Base-by-base conservation (phyloP, 2,797 vertebrate genomes). In the Melanotaenia nigrans region DNA sequence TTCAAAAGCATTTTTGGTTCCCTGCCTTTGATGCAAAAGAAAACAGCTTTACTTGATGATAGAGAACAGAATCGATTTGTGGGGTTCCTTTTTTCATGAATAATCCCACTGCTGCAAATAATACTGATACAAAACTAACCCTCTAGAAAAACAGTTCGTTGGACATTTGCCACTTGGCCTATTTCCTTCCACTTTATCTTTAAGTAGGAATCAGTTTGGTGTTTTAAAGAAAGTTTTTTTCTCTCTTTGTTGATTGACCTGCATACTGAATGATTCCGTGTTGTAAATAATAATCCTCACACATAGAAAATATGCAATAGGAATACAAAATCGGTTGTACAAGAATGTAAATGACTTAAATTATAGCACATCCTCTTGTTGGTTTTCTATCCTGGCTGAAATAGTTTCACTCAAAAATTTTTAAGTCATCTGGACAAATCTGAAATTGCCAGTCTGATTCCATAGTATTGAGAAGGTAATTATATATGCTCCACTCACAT, bases 11-110 rank as follows among this genome's bases (percentile, higher is more conserved):
- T 58, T 69, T 81, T 71, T 73, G 65, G 55, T 76, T 69, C 66
- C 33, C 58, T 54, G 47, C 76, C 71, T 85, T 83, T 80, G 82
- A 83, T 83, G 83, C 74, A 55, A 38, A 38, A 49, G 30, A 60
- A 75, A 80, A 74, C 49, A 32, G 58, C 38, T 62, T 64, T 66
- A 61, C 71, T 62, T 71, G 73, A 71, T 71, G 65, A 81, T 65
- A 55, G 74, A 82, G 85, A 74, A 59, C 76, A 75, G 67, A 79
- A 83, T 68, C 55, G 71, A 87, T 81, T 84, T 65, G 10, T 24
- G 36, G 42, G 55, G 53, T 59, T 65, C 53, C 51, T 28, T 65
- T 87, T 78, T 77, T 75, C 72, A 68, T 54, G 56, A 75, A 83
- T 79, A 30, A 68, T 71, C 59, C 25, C 25, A 28, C 58, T 35